Evolutionary conservation across 2,888 invertebrate species (phyloP).

Genomic region (Chironomus riparius): DNA sequence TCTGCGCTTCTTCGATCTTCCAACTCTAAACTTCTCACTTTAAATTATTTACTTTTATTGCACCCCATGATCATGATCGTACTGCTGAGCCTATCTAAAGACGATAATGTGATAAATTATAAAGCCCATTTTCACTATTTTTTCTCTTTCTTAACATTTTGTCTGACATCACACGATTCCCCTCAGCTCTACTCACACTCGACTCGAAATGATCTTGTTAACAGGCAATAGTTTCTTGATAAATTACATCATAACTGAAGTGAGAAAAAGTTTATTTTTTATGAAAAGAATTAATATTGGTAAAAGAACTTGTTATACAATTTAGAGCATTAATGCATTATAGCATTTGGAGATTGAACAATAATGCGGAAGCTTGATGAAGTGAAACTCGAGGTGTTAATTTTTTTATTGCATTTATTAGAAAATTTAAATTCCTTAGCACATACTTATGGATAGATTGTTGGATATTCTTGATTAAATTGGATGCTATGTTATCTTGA

Average conservation of each 20-base stretch:
- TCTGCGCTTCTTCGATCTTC: no score
- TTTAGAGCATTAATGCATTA: neutral
- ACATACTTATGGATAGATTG: neutral
- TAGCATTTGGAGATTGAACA: neutral
- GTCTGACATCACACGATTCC: neutral
- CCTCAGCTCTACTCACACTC: neutral
- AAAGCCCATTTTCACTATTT: neutral
- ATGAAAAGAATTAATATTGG: no score
- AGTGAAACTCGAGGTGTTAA: slow-evolving; percentile 3
- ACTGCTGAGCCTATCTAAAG: neutral
- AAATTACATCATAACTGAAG: slow-evolving; percentile 17
- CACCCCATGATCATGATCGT: slow-evolving; percentile 18
- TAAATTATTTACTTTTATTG: slow-evolving; percentile 7
- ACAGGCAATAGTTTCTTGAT: neutral
- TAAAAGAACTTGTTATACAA: neutral
- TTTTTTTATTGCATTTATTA: neutral
- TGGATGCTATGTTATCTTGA: no score
- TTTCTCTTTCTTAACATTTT: neutral
- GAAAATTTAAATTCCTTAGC: neutral
- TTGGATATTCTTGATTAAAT: no score
- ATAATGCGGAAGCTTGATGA: slow-evolving; percentile 15
- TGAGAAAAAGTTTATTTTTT: neutral
- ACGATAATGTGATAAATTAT: neutral
- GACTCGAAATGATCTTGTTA: neutral
- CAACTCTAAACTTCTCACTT: no score